These are phyloP conservation scores for Alviniconcha strummeri DNA, from an alignment of 2,888 invertebrate genomes.

Conservation along the genomic window DNA sequence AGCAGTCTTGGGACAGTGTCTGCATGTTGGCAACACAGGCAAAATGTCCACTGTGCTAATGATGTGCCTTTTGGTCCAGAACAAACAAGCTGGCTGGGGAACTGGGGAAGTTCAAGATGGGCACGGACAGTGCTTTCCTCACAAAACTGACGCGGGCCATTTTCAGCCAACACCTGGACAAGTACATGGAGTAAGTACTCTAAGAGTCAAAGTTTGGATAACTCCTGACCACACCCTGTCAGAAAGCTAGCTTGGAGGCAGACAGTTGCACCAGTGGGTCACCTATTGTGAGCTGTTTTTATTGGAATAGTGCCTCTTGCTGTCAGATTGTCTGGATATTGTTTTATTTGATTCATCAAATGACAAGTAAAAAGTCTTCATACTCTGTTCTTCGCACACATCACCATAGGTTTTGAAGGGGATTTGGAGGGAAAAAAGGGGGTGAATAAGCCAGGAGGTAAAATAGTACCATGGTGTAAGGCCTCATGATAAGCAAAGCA, in stretches of 20 bases:
- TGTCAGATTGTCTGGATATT: no score
- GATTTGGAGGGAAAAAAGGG: neutral
- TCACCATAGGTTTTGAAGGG: no score
- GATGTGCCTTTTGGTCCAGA: slow-evolving; percentile 71
- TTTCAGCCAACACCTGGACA: slow-evolving; percentile 85
- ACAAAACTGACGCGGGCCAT: slow-evolving; percentile 86
- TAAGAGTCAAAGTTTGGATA: neutral
- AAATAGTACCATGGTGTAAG: neutral
- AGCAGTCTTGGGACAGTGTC: no score
- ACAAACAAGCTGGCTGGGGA: slow-evolving; percentile 85
- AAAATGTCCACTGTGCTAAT: no score
- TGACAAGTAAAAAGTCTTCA: no score
- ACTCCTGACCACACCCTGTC: neutral
- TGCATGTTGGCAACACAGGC: no score
- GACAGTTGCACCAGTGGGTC: neutral
- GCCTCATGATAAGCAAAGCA: no score
- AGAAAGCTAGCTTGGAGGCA: neutral
- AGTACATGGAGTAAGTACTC: slow-evolving; percentile 78
- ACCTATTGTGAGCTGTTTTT: neutral
- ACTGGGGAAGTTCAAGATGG: slow-evolving; percentile 84
- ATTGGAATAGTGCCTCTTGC: no score
- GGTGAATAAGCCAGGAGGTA: neutral
- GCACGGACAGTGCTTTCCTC: slow-evolving; percentile 86
- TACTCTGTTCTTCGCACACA: no score
- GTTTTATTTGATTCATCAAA: no score